phyloP scores from a whole-genome alignment of 2,888 invertebrate species.

The Phlogophora meticulosa region DNA sequence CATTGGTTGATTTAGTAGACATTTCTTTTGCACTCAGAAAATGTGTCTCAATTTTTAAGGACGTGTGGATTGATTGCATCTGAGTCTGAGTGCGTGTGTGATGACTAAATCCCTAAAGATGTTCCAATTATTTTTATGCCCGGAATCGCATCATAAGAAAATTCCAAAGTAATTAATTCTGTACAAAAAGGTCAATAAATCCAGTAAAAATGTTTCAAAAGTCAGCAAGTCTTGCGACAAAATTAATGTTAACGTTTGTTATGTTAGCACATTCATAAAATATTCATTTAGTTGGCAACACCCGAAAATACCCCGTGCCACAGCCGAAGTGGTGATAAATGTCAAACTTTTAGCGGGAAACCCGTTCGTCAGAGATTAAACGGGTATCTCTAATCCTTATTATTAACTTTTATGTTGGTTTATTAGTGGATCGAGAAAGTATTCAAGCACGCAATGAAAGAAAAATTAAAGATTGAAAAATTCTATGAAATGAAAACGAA shows the following conservation, averaged over 20 bases:
- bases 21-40: constrained; percentile 27
- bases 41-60: constrained; percentile 22
- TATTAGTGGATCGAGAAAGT: constrained; percentile 37
- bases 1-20: constrained; percentile 49
- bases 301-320: constrained; percentile 55
- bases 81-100: neutral
- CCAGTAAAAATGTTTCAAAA: constrained; percentile 43
- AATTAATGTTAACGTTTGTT: constrained; percentile 62
- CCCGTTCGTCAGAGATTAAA: constrained; percentile 46
- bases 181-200: constrained; percentile 43
- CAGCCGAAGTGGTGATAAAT: constrained; percentile 54
- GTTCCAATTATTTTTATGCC: constrained; percentile 10
- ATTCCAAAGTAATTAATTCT: constrained; percentile 36
- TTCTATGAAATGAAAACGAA: constrained; percentile 9
- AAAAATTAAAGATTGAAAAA: no score
- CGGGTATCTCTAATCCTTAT: constrained; percentile 5
- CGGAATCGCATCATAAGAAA: constrained; percentile 1
- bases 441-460: neutral
- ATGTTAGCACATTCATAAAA: constrained; percentile 56
- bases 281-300: constrained; percentile 47
- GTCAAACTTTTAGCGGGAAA: constrained; percentile 51
- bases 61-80: constrained; percentile 32
- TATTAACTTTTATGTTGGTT: constrained; percentile 31
- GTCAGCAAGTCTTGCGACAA: constrained; percentile 38
- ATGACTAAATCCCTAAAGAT: constrained; percentile 15